Conservation (phyloP, 2,113 vertebrate species). For the Erythrocercus mccallii region DNA sequence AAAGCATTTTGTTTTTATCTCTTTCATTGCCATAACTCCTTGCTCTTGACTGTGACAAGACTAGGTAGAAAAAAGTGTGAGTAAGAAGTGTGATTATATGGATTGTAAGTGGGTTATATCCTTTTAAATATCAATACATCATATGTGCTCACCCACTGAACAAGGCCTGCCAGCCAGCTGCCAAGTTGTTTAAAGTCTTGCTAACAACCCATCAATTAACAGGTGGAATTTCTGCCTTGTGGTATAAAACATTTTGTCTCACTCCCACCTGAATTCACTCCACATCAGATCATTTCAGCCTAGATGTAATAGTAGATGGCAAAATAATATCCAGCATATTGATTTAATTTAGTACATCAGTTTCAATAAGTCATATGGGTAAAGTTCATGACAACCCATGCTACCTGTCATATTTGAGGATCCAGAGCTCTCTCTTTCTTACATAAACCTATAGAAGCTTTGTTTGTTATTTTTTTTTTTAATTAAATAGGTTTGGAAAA, state of each 20-base stretch:
- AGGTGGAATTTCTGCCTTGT: conserved; percentile 29
- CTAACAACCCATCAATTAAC: conserved; percentile 43
- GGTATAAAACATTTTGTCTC: not conserved
- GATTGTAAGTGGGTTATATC: not conserved
- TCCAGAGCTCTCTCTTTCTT: not conserved
- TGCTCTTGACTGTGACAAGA: not conserved
- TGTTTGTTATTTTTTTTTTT: not conserved
- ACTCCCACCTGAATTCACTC: conserved; percentile 15
- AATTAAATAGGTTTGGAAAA: not conserved
- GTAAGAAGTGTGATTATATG: not conserved
- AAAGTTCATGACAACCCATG: not conserved
- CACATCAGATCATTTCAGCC: not conserved
- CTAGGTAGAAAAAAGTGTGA: not conserved
- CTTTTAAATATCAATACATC: conserved; percentile 25
- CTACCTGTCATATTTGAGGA: not conserved
- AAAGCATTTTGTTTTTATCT: not conserved
- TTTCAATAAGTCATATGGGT: not conserved
- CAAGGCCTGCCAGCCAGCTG: conserved; percentile 14
- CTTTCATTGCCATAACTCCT: not conserved
- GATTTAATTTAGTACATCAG: conserved; percentile 11
- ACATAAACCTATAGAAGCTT: not conserved
- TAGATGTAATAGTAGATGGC: not conserved
- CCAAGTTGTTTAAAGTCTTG: conserved; percentile 10
- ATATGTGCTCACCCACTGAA: not conserved
- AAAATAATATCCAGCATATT: not conserved